These are phyloP conservation scores for Coelopa frigida DNA, from an alignment of 1,140 invertebrate species.

Conservation along the genomic window DNA sequence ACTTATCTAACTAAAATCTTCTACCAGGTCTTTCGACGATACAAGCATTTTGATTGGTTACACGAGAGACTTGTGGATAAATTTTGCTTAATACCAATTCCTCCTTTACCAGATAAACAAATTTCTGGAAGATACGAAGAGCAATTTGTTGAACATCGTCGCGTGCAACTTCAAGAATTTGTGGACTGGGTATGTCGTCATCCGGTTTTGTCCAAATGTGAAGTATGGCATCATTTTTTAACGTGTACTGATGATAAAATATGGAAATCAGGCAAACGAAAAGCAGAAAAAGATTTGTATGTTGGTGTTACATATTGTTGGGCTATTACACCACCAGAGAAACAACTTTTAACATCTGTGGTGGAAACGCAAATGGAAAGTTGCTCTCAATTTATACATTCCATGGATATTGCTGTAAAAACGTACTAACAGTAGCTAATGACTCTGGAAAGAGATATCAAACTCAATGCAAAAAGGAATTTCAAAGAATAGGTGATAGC, in stretches of 20 bases:
- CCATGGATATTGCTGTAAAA: slow-evolving; percentile 77
- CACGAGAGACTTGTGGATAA: slow-evolving; percentile 90
- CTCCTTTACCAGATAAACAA: slow-evolving; percentile 95
- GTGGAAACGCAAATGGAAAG: slow-evolving; percentile 58
- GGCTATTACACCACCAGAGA: slow-evolving; percentile 74
- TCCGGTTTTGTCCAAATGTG: slow-evolving; percentile 82
- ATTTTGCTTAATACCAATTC: slow-evolving; percentile 88
- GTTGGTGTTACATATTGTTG: slow-evolving; percentile 87
- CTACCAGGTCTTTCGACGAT: slow-evolving; percentile 65
- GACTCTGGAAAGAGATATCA: slow-evolving; percentile 83
- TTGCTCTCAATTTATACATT: slow-evolving; percentile 70
- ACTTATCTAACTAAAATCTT: too few species aligned
- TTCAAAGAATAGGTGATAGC: slow-evolving; percentile 76
- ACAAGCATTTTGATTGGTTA: slow-evolving; percentile 99
- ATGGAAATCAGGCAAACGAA: slow-evolving; percentile 94
- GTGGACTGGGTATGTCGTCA: slow-evolving; percentile 93
- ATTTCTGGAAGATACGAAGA: slow-evolving; percentile 95
- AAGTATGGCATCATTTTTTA: slow-evolving; percentile 93
- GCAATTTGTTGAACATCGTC: too few species aligned
- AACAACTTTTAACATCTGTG: slow-evolving; percentile 54
- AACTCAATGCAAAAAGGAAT: slow-evolving; percentile 83
- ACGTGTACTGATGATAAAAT: slow-evolving; percentile 94
- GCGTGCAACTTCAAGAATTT: too few species aligned
- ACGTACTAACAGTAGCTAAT: slow-evolving; percentile 66
- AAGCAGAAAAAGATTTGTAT: slow-evolving; percentile 88